Base-by-base conservation (phyloP, 1,140 invertebrate species). In the Lordiphosa stackelbergi region DNA sequence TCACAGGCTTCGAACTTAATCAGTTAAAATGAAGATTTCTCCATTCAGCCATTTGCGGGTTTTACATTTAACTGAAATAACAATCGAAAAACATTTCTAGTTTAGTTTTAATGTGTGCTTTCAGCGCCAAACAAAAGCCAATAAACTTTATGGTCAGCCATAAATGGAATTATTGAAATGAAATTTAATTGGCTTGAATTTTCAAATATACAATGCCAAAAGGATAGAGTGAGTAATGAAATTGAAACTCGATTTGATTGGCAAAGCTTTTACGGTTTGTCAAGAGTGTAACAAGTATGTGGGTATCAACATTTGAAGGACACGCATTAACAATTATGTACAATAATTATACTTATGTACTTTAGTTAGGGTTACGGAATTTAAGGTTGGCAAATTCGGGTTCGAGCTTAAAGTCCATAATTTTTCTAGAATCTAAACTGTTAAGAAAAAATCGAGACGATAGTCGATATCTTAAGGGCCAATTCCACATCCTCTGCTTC, bases 31-130 rank as follows among this genome's bases (percentile, higher is more conserved):
- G 19, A 36, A 22, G 34, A 24, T 36, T 55, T 13, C 8, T 31
- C 41, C 13, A 42, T 48, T 28, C 46, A 49, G 36, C 47, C 61
- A 59, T 64, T 65, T 51, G 64, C 35, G 49, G 49, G 3, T 51
- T 46, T 42, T 46, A 53, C 48, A 63, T 24, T 53, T 37, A 43
- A 11, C 64, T 66, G 59, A 28, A 57, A 66, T 12, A 35, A 53
- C 22, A 38, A 47, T 46, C 28, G 11, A 49, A 58, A 49, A 63
- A 57, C n/a, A 47, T 52, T 63, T 43, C 16, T 16, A 31, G 11
- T 46, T 46, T 34, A 43, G 41, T 24, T 43, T 43, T 10, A 5
- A 2, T 22, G 8, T 13, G 38, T 40, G 10, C 4, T 4, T 40
- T 40, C 5, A 40, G 5, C 12, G 43, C 24, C 24, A 46, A 24